phyloP scores from a whole-genome alignment of 2,113 vertebrate genomes.

The Oophaga pumilio region DNA sequence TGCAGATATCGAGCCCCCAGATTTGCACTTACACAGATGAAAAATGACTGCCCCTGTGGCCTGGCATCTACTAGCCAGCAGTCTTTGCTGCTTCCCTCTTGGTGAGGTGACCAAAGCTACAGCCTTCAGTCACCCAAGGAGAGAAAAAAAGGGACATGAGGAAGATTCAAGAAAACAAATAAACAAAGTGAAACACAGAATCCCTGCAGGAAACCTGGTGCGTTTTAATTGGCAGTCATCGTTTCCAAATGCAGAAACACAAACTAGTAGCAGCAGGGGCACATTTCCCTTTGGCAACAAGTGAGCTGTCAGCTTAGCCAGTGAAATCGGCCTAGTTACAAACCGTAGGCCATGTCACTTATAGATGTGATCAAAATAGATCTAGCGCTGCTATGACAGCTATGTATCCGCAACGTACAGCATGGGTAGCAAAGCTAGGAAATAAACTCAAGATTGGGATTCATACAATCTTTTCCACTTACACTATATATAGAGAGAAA shows the following conservation, averaged over 20 bases:
- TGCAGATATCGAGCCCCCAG: background rate
- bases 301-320: slow-evolving; percentile 53
- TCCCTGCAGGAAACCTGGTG: slow-evolving; percentile 53
- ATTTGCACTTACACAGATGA: slow-evolving; percentile 29
- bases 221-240: slow-evolving; percentile 49
- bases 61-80: slow-evolving; percentile 33
- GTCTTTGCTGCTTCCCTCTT: slow-evolving; percentile 19
- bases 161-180: slow-evolving; percentile 39
- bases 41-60: slow-evolving; percentile 49
- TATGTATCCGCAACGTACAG: slow-evolving; percentile 10
- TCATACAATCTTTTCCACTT: background rate
- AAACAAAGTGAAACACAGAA: slow-evolving; percentile 53
- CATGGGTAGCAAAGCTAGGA: background rate
- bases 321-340: slow-evolving; percentile 51
- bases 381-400: slow-evolving; percentile 42
- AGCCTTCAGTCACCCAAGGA: slow-evolving; percentile 44
- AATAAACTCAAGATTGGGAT: background rate
- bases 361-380: slow-evolving; percentile 38
- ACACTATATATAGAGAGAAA: background rate
- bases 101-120: slow-evolving; percentile 46
- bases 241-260: slow-evolving; percentile 36
- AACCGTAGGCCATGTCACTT: slow-evolving; percentile 54
- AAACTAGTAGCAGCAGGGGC: slow-evolving; percentile 42
- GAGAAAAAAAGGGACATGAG: slow-evolving; percentile 18
- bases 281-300: slow-evolving; percentile 52